Conservation (phyloP, 2,797 vertebrate species). For the Labroides dimidiatus region DNA sequence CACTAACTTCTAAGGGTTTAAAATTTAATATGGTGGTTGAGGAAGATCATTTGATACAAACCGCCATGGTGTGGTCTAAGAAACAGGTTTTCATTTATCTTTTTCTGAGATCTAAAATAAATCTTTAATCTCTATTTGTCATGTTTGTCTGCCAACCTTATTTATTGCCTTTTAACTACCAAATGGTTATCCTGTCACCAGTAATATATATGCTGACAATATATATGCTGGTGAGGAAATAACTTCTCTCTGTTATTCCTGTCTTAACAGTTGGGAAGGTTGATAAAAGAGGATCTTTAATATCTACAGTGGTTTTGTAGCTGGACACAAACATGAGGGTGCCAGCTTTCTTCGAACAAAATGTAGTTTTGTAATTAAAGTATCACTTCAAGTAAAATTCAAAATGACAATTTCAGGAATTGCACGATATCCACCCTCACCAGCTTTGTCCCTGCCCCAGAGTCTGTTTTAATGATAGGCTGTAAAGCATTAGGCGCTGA, state of each 20-base stretch:
- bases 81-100: too few species aligned
- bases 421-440: conserved; percentile 23
- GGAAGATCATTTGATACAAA: too few species aligned
- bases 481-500: conserved; percentile 34
- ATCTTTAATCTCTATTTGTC: too few species aligned
- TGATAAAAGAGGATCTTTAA: neutral
- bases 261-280: neutral
- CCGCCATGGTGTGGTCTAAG: too few species aligned
- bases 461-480: conserved; percentile 50
- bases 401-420: conserved; percentile 39
- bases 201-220: neutral
- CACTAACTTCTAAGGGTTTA: too few species aligned
- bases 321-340: neutral
- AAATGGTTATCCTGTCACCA: neutral
- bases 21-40: too few species aligned
- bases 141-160: too few species aligned
- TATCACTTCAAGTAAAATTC: conserved; percentile 23
- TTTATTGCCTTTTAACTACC: neutral
- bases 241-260: neutral
- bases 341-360: neutral
- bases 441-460: conserved; percentile 6
- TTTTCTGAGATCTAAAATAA: too few species aligned
- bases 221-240: neutral
- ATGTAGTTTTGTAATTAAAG: conserved; percentile 25
- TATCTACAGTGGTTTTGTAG: neutral